Evolutionary conservation across 2,888 invertebrate genomes (phyloP), one percentile per base, ranked within the genome.

Genomic region (Chaitophorus viminalis): DNA sequence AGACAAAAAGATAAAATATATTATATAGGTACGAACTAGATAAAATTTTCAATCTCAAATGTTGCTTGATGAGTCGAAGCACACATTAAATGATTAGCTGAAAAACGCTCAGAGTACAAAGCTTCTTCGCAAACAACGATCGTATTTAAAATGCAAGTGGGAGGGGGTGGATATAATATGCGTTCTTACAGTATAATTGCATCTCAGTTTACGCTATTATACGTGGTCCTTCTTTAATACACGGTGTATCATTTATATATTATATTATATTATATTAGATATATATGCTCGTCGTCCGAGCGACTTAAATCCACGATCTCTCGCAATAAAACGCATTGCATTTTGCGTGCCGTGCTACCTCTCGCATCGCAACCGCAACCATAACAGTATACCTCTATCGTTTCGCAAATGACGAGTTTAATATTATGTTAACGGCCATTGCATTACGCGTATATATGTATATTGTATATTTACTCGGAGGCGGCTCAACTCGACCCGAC

Each of bases 261-360:
- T 21, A 21, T 54, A 21, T 18, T 54, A 52, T 52, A n/a, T 39
- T 39, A 39, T 6, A 6, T 5, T 9, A 1, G 11, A 39, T 39
- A 39, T 60, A 21, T 25, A 25, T 17, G 70, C 70, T 70, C 70
- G 29, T 70, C 70, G 70, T 31, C 14, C 31, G 65, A 65, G n/a
- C 65, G 70, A 70, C 70, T 70, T 70, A 70, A 68, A 70, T 70
- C 29, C 70, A 29, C 60, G 60, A 60, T 25, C 60, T 60, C 21
- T 25, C 25, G 60, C 60, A 21, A 21, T 54, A 21, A 54, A 54
- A 18, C 18, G 21, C 54, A 21, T 54, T 54, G 54, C 54, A 21
- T 54, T 54, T 21, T 21, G 11, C 68, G 65, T 14, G 65, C 6
- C 65, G n/a, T 25, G 6, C 21, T 25, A n/a, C 31, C 68, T 68